Conservation (phyloP, 2,113 vertebrate genomes). For the Rhinichthys klamathensis region DNA sequence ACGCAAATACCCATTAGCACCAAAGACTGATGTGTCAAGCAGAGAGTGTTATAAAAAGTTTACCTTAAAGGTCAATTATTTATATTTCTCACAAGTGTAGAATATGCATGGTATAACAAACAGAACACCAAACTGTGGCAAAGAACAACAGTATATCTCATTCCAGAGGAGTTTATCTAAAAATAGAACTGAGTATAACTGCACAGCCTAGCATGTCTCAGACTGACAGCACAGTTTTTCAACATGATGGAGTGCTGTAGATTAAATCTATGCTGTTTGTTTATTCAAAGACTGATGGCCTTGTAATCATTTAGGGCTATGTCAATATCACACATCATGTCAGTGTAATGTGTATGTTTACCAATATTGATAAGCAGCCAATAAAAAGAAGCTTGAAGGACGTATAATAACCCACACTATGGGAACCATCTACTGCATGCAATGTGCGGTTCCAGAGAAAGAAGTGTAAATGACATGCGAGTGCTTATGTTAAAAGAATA, state of each 20-base stretch:
- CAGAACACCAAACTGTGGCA: neutral
- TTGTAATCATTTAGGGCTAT: slow-evolving; percentile 18
- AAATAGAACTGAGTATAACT: neutral
- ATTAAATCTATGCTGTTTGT: slow-evolving; percentile 39
- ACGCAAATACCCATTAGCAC: slow-evolving; percentile 12
- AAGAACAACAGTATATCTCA: neutral
- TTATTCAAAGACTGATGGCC: slow-evolving; percentile 25
- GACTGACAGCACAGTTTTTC: slow-evolving; percentile 35
- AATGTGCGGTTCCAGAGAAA: neutral
- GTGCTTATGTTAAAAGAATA: neutral
- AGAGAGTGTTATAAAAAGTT: slow-evolving; percentile 12
- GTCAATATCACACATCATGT: slow-evolving; percentile 17
- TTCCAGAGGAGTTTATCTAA: slow-evolving; percentile 7
- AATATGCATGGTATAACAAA: slow-evolving; percentile 9
- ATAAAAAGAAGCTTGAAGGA: slow-evolving; percentile 19
- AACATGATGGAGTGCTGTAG: slow-evolving; percentile 25
- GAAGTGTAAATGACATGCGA: no score
- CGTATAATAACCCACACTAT: neutral
- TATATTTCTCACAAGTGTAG: slow-evolving; percentile 2
- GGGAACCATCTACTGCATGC: neutral
- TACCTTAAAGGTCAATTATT: slow-evolving; percentile 20
- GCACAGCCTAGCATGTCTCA: slow-evolving; percentile 7
- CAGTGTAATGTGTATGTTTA: neutral
- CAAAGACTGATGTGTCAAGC: slow-evolving; percentile 8
- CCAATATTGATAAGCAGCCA: slow-evolving; percentile 27